phyloP scores from a whole-genome alignment of 1,140 invertebrate species.

The Contarinia nasturtii region DNA sequence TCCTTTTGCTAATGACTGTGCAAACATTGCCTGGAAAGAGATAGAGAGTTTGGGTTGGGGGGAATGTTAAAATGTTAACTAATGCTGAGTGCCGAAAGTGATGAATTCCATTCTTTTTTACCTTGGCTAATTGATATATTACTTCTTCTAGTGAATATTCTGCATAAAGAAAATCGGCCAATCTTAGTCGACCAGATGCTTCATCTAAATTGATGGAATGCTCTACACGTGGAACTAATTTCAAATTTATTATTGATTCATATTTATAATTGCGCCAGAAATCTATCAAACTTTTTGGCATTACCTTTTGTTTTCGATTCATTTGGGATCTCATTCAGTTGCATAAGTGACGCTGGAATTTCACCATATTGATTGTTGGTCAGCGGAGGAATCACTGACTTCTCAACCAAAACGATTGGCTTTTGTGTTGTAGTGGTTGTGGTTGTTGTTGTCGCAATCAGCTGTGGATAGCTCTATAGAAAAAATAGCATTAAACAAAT shows the following conservation, averaged over 20 bases:
- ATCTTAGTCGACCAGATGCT: conserved; percentile 27
- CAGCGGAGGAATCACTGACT: background rate
- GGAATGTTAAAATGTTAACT: no score
- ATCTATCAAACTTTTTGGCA: no score
- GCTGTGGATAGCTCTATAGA: conserved; percentile 6
- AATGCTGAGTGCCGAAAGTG: no score
- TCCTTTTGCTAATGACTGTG: conserved; percentile 40
- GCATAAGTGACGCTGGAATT: background rate
- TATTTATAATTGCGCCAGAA: no score
- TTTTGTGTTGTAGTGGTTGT: conserved; percentile 12
- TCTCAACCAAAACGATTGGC: conserved; percentile 8
- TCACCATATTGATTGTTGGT: background rate
- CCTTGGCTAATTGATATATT: conserved; percentile 54
- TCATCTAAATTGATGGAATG: conserved; percentile 24
- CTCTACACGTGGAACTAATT: conserved; percentile 8
- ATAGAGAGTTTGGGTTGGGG: background rate
- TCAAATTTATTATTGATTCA: background rate
- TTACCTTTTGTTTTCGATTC: conserved; percentile 1
- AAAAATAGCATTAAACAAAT: background rate
- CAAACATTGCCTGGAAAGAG: conserved; percentile 41
- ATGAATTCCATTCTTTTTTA: conserved; percentile 10
- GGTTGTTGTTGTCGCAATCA: conserved; percentile 6
- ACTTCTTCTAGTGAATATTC: conserved; percentile 55
- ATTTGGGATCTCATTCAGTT: conserved; percentile 1
- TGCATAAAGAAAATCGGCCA: conserved; percentile 45